Evolutionary conservation across 1,140 invertebrate species (phyloP), one percentile per base, ranked within the genome.

Genomic region (Nephila pilipes): DNA sequence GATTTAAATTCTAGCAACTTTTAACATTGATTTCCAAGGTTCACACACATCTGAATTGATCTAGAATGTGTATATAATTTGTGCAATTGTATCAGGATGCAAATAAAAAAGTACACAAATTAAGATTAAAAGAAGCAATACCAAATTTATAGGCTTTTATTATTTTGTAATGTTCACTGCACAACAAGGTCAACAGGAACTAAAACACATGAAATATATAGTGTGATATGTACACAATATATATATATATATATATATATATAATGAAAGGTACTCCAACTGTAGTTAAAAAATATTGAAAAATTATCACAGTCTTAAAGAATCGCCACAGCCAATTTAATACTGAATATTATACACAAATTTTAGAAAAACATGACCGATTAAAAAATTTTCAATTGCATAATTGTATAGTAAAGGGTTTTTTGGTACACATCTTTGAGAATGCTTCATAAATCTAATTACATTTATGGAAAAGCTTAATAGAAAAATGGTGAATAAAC

Each of bases 291-390:
- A n/a, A 55, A 75, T 90, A 57, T 46, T 36, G 46, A 57, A 80
- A 93, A 93, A 93, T 79, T 93, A 93, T 93, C 91, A 93, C 91
- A 93, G 91, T 93, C 91, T 58, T 58, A 79, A 25, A 63, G 79
- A 58, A 85, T 57, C 60, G 55, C 69, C 65, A 90, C 63, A 79
- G 88, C 46, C 38, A 90, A 90, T 93, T 93, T 93, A 93, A 93
- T 93, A 93, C 91, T 93, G 91, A 75, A 87, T 80, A 75, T 79
- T 46, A 14, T 79, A 79, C 65, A 88, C 22, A 60, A 85, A 22
- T 58, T 25, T 85, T 58, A 58, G 29, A 85, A 85, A 85, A 85
- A 58, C 65, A 88, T 32, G 25, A 25, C 69, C 16, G 6, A 75
- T 55, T 75, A 54, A 75, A 69, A 75, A 25, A 54, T 88, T 88